These are phyloP conservation scores for Pterostichus madidus DNA, from an alignment of 2,888 invertebrate genomes.

Conservation along the genomic window DNA sequence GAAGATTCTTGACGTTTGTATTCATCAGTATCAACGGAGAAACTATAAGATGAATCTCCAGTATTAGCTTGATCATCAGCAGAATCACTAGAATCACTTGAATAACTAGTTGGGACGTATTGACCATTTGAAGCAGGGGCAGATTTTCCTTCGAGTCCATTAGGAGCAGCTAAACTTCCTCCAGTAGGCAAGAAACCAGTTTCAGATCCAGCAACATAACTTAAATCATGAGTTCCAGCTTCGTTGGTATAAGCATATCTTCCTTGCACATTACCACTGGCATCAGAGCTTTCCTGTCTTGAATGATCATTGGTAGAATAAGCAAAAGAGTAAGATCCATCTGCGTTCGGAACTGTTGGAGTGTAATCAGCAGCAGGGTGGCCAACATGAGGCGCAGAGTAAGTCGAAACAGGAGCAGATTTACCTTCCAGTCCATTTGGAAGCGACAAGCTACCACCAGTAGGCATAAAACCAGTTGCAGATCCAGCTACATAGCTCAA, in stretches of 20 bases:
- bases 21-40: constrained; percentile 67
- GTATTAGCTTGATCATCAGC: constrained; percentile 60
- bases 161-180: constrained; percentile 73
- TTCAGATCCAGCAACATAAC: constrained; percentile 70
- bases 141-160: constrained; percentile 68
- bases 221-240: constrained; percentile 70
- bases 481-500: constrained; percentile 68
- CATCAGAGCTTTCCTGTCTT: constrained; percentile 71
- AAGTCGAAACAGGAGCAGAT: constrained; percentile 48
- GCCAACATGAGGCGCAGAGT: constrained; percentile 8
- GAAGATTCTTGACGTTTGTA: constrained; percentile 67
- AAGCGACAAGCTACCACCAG: constrained; percentile 67
- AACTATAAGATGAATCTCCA: constrained; percentile 69
- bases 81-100: constrained; percentile 27
- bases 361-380: constrained; percentile 40
- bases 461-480: constrained; percentile 69
- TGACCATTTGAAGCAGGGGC: constrained; percentile 22
- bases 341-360: constrained; percentile 64
- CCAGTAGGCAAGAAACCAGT: constrained; percentile 73
- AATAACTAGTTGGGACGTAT: constrained; percentile 21
- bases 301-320: constrained; percentile 70
- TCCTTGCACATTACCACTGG: constrained; percentile 71
- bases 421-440: constrained; percentile 63
- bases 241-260: constrained; percentile 70
- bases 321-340: constrained; percentile 72